Conservation (phyloP, 1,140 invertebrate species). For the Drosophila lacertosa region DNA sequence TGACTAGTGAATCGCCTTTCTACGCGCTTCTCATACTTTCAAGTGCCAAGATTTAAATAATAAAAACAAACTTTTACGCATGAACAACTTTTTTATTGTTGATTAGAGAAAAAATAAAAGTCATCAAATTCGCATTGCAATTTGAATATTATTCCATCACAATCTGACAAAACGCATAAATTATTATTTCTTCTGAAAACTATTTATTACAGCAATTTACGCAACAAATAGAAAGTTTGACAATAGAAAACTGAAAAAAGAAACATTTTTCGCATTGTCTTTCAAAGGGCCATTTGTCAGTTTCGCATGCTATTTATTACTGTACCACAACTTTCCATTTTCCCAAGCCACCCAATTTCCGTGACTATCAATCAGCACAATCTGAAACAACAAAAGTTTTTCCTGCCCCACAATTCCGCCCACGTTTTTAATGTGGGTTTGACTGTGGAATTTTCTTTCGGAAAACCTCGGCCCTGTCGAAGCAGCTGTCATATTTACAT, state of each 20-base stretch:
- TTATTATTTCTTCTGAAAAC: conserved; percentile 1
- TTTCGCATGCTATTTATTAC: conserved; percentile 30
- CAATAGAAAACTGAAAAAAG: not conserved
- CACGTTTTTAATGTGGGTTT: conserved; percentile 12
- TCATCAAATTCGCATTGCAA: not conserved
- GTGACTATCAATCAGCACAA: conserved; percentile 46
- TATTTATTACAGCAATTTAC: conserved; percentile 11
- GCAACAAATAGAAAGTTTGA: conserved; percentile 2
- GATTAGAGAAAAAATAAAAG: not conserved
- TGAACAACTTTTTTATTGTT: not conserved
- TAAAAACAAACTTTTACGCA: not conserved
- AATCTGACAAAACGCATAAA: not conserved
- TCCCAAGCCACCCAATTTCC: not conserved
- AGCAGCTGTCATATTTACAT: conserved; percentile 39
- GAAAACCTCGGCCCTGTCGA: conserved; percentile 19
- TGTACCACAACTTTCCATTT: conserved; percentile 13
- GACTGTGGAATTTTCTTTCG: conserved; percentile 7
- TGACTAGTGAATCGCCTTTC: no score
- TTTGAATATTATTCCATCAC: conserved; percentile 1
- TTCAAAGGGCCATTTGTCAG: conserved; percentile 32
- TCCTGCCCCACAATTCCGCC: not conserved
- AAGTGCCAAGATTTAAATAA: no score
- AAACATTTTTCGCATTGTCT: conserved; percentile 8
- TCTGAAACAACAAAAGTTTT: conserved; percentile 38
- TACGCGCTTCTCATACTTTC: no score